Evolutionary conservation across 2,888 invertebrate species (phyloP), one percentile per base, ranked within the genome.

Genomic region (Lingula anatina): DNA sequence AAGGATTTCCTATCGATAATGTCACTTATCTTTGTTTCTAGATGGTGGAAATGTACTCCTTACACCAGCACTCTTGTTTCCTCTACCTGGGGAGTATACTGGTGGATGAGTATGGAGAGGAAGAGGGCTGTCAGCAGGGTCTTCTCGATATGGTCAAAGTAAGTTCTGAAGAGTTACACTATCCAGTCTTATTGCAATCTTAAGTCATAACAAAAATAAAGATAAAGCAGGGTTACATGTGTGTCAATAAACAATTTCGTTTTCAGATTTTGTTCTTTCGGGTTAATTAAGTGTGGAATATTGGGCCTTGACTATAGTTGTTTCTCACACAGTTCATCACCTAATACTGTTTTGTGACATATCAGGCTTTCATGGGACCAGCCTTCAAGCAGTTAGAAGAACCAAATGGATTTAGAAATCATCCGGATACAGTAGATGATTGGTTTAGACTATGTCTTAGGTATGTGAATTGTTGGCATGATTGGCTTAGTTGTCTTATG

Each of bases 341-440:
- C n/a, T n/a, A n/a, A n/a, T 46, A 23, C 23, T 31, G 2, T 26
- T 27, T 50, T 24, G 41, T 35, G 20, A 44, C 24, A 46, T 56
- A 67, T 25, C 62, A 79, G 75, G 77, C 77, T 25, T n/a, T n/a
- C n/a, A n/a, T n/a, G n/a, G n/a, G n/a, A 21, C 77, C 79, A 12
- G 76, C 79, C 12, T 79, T 79, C 61, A 82, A 82, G 36, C 80
- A 92, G 68, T 81, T 96, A 56, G 88, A 89, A 75, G 84, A 77
- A 57, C 83, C 84, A 52, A 83, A 87, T 67, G 94, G 93, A 0
- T 80, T 96, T 40, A 81, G 85, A 52, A 88, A 94, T 75, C 89
- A 97, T 80, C 97, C 99, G 0, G 97, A 99, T 70, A 97, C 96
- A 0, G 93, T 99, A 0, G 99, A 99, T 72, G 99, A 99, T 73